Base-by-base conservation (phyloP, 1,140 invertebrate genomes). In the Lineus longissimus region DNA sequence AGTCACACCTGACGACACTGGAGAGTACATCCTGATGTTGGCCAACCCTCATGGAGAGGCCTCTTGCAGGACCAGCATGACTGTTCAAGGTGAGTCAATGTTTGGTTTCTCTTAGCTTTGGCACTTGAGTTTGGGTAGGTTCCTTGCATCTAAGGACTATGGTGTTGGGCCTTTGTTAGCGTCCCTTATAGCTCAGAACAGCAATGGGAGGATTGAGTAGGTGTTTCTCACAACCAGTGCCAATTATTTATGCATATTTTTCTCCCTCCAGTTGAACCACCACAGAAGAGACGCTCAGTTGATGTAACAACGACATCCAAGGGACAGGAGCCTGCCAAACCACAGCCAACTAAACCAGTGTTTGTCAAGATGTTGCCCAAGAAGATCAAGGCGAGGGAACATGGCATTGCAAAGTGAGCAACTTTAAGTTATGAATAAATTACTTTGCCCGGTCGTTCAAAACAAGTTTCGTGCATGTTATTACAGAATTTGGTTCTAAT, bases 1-100 rank as follows among this genome's bases (percentile, higher is more conserved):
- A 56, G 70, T 75, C 13, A 66, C 71, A 55, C 68, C 69, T 7
- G 69, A 80, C 40, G 79, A 82, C 66, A 61, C 65, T 22, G 81
- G 79, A 27, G 78, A 81, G 33, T 82, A 82, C 64, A 66, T 70
- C 0, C 70, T 82, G 23, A 75, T 67, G 41, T 76, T 74, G 22
- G 69, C 73, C 61, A 82, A 82, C 66, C 78, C 81, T 30, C 69
- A 77, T 43, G 81, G 81, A 29, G 76, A 80, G 55, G 66, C 74
- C 31, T 75, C 76, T 15, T 81, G 80, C 60, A 76, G 71, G 56
- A 81, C 80, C n/a, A 80, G 76, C n/a, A 73, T 82, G 13, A 69
- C 66, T 22, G 55, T 81, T 27, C 66, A 67, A 63, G 73, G 78
- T 80, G 66, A 70, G 73, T 70, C 19, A n/a, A n/a, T n/a, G n/a